Conservation (phyloP, 2,113 vertebrate species). For the Vidua macroura region DNA sequence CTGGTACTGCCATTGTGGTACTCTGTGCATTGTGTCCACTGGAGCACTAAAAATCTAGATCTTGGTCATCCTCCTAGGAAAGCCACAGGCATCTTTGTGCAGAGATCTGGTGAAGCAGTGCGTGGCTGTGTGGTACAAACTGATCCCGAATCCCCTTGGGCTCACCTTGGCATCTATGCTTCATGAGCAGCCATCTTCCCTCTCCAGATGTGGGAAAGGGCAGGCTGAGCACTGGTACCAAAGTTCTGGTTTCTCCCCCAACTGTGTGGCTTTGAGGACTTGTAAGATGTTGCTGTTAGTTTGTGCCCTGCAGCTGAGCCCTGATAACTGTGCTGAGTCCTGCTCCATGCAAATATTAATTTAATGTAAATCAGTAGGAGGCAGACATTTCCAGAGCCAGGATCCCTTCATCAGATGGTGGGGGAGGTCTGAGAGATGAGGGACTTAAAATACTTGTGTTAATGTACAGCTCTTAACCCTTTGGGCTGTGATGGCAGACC, state of each 20-base stretch:
- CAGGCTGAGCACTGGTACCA: not conserved
- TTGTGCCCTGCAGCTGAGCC: not conserved
- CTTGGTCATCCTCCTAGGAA: not conserved
- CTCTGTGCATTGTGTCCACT: not conserved
- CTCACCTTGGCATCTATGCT: not conserved
- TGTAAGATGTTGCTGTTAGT: not conserved
- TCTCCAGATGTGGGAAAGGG: not conserved
- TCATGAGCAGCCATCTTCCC: not conserved
- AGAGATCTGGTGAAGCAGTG: not conserved
- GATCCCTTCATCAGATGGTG: not conserved
- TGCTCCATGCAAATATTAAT: not conserved
- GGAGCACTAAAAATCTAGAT: not conserved
- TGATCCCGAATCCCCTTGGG: not conserved
- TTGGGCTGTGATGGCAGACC: not conserved
- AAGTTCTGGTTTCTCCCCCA: not conserved
- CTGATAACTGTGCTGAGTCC: not conserved
- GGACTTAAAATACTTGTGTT: not conserved
- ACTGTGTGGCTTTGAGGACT: not conserved
- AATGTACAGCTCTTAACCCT: not conserved
- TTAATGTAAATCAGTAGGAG: not conserved
- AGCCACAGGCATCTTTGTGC: not conserved
- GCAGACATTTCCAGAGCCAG: not conserved
- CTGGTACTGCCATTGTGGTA: not conserved
- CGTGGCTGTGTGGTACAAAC: not conserved
- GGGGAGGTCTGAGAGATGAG: not conserved